These are phyloP conservation scores for Troilus luridus DNA, from an alignment of 2,888 invertebrate genomes.

Conservation along the genomic window DNA sequence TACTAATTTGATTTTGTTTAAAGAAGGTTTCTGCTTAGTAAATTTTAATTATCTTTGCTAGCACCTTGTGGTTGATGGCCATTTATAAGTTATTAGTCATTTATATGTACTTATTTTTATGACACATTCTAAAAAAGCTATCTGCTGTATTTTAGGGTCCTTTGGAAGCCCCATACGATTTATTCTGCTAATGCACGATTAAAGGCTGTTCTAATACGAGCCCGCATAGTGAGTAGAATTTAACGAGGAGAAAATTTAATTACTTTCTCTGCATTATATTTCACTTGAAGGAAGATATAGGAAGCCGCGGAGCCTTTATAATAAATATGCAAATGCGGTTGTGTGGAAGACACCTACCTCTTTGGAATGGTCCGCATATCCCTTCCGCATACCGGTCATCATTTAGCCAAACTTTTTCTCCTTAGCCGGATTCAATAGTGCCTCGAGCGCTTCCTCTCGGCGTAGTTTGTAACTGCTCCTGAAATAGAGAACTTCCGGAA, in stretches of 20 bases:
- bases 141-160: background rate
- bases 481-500: background rate
- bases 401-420: background rate
- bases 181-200: background rate
- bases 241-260: background rate
- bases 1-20: too few relatives aligned
- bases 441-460: background rate
- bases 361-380: slow-evolving; percentile 4
- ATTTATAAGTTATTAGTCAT: too few relatives aligned
- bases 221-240: background rate
- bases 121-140: background rate
- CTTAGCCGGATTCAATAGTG: slow-evolving; percentile 30
- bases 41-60: too few relatives aligned
- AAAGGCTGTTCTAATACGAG: background rate
- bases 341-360: background rate
- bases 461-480: background rate
- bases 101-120: too few relatives aligned
- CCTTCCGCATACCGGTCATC: background rate
- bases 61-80: too few relatives aligned
- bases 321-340: slow-evolving; percentile 17
- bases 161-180: background rate
- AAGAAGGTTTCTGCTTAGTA: too few relatives aligned
- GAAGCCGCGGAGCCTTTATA: background rate
- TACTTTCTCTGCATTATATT: background rate
- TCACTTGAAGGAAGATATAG: background rate